A percentile compares a stretch with the other conserved stretches of the same genome.
These are phyloP conservation scores for Thecophora atra DNA, from an alignment of 2,888 invertebrate species.

Conservation along the genomic window DNA sequence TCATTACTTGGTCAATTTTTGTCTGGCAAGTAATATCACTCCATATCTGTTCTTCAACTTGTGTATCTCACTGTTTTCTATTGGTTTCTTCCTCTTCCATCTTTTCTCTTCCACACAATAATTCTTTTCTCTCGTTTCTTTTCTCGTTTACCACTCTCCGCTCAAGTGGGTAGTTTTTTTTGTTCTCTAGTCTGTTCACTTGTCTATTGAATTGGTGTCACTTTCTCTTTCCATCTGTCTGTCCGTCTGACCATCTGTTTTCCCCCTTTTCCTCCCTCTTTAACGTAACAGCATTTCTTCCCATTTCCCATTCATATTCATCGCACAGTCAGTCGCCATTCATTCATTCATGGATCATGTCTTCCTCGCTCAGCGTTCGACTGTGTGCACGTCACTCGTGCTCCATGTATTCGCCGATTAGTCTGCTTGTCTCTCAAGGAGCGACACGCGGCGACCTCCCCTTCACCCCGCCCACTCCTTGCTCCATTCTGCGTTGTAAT, in stretches of 20 bases:
- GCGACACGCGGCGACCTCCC: constrained; percentile 47
- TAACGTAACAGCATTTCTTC: no score
- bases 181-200: not conserved
- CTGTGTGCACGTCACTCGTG: not conserved
- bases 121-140: not conserved
- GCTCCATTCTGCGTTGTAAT: not conserved
- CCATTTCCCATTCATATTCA: no score
- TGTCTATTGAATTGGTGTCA: constrained; percentile 7
- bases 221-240: not conserved
- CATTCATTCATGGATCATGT: no score
- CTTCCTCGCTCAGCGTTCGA: no score
- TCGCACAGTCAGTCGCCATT: no score
- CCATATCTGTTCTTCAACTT: not conserved
- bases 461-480: constrained; percentile 37
- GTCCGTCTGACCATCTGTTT: not conserved
- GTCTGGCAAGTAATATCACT: no score
- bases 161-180: not conserved
- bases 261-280: no score
- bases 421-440: constrained; percentile 35
- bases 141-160: no score
- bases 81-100: not conserved
- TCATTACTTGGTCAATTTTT: no score
- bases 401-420: constrained; percentile 26
- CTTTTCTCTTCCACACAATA: not conserved
- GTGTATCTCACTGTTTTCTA: not conserved